Evolutionary conservation across 2,888 invertebrate genomes (phyloP), one percentile per base, ranked within the genome.

Genomic region (Drosophila neotestacea): DNA sequence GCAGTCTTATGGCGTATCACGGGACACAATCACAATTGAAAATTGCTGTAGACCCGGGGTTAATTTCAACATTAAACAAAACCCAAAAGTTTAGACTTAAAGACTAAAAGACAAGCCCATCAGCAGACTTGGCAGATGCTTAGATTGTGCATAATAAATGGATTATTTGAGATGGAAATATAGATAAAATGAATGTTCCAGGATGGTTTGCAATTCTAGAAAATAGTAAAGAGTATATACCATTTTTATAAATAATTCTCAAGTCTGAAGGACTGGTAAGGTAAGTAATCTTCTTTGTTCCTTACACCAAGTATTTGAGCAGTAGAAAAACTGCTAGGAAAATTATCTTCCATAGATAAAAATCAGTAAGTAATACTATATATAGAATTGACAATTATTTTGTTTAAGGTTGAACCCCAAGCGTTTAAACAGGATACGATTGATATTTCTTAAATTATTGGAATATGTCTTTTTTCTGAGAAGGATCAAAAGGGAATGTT

Each of bases 61-160:
- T 84, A 84, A 88, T 88, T 75, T 79, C 80, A 84, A 73, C 85
- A 84, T 84, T 88, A 85, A 80, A 61, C 73, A 87, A 75, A 70
- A 77, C 73, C 70, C 68, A 69, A 69, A 67, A 55, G 50, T 13
- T 41, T 13, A 61, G 13, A 61, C 56, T 63, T 56, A 60, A 56
- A 46, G 38, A 34, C 54, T 30, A 46, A n/a, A 52, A 61, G 88
- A 71, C 83, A 79, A 77, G 77, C 88, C 83, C 70, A 76, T 54
- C 77, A 66, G 34, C 28, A 6, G 59, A 41, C 22, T 22, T 47
- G 38, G 42, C 16, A 54, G 46, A 44, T 61, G 56, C 38, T 32
- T 10, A 66, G 74, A 70, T 76, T 48, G 4, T 55, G 62, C 55
- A 48, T 42, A 11, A 72, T 72, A 77, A 77, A 77, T 16, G 47